Evolutionary conservation across 2,888 invertebrate species (phyloP).

Genomic region (Brenthis daphne): DNA sequence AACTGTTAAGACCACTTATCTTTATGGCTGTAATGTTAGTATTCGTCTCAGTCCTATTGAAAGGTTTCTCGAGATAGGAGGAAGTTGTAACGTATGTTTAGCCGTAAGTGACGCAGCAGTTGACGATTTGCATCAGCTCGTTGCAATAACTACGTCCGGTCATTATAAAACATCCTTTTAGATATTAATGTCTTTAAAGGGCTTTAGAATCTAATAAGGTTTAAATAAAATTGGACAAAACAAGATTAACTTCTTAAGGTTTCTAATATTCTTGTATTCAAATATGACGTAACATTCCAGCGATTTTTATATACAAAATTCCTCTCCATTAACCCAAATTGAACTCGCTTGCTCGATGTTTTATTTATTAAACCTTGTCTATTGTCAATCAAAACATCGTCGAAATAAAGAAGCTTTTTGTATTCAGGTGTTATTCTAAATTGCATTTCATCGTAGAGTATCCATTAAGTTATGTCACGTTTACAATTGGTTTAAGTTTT

Average conservation of each 20-base stretch:
- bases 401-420: slow-evolving; percentile 50
- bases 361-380: slow-evolving; percentile 58
- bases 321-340: slow-evolving; percentile 68
- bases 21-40: slow-evolving; percentile 28
- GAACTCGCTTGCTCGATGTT: slow-evolving; percentile 55
- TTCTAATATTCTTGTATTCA: slow-evolving; percentile 1
- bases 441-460: slow-evolving; percentile 44
- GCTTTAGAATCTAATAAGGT: not conserved
- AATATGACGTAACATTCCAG: not conserved
- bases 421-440: slow-evolving; percentile 47
- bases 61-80: slow-evolving; percentile 36
- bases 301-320: slow-evolving; percentile 42
- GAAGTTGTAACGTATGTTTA: slow-evolving; percentile 39
- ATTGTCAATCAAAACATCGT: slow-evolving; percentile 50
- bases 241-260: too few species aligned
- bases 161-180: slow-evolving; percentile 49
- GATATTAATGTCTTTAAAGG: slow-evolving; percentile 18
- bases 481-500: slow-evolving; percentile 9
- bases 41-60: slow-evolving; percentile 31
- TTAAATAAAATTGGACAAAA: not conserved
- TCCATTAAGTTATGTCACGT: slow-evolving; percentile 20
- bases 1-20: slow-evolving; percentile 27
- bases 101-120: slow-evolving; percentile 33
- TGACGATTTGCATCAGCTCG: slow-evolving; percentile 34
- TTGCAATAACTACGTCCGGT: slow-evolving; percentile 48